phyloP scores from a whole-genome alignment of 2,797 vertebrate genomes.

The Acrossocheilus fasciatus region DNA sequence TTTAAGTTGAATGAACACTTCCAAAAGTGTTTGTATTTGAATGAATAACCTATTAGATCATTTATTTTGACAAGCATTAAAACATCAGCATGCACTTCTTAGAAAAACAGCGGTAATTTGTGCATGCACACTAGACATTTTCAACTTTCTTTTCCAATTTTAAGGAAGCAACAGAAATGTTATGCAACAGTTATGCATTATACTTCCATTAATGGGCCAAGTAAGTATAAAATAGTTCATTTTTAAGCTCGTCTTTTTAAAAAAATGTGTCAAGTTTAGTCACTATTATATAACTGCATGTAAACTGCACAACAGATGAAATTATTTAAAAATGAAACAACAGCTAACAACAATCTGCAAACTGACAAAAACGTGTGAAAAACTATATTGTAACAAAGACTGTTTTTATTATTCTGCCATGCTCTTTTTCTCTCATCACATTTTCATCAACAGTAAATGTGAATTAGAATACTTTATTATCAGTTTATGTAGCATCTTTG shows the following conservation, averaged over 20 bases:
- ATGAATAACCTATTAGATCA: background rate
- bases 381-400: background rate
- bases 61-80: background rate
- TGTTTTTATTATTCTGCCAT: background rate
- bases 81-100: background rate
- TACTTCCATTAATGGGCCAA: background rate
- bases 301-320: background rate
- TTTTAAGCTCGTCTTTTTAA: background rate
- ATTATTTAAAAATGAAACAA: background rate
- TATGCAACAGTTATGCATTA: background rate
- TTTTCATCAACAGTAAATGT: background rate
- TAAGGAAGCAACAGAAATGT: background rate
- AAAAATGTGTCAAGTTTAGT: background rate
- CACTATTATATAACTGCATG: background rate
- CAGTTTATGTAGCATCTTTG: background rate
- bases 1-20: background rate
- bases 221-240: background rate
- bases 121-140: background rate
- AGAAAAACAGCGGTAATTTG: background rate
- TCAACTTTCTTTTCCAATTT: background rate
- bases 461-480: background rate
- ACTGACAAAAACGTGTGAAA: background rate
- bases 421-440: background rate
- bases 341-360: background rate
- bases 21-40: background rate